Conservation (phyloP, 2,113 vertebrate species). For the pig (Sus scrofa) region DNA sequence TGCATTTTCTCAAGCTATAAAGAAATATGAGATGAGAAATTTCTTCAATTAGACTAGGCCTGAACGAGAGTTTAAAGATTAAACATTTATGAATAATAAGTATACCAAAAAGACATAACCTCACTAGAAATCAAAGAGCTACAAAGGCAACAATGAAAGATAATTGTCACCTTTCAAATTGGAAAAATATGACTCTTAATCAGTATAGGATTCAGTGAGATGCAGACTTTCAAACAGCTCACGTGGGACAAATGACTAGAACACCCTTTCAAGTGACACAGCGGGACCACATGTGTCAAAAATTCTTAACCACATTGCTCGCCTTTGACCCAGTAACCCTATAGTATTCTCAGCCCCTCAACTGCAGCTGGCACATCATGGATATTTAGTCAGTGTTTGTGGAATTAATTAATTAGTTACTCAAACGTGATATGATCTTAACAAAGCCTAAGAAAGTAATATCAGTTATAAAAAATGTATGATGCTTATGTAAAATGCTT, state of each 20-base stretch:
- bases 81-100: slow-evolving; percentile 69
- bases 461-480: not conserved
- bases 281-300: not conserved
- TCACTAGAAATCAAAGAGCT: slow-evolving; percentile 31
- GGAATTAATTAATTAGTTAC: not conserved
- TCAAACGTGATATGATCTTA: slow-evolving; percentile 15
- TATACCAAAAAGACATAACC: slow-evolving; percentile 16
- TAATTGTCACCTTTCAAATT: slow-evolving; percentile 41
- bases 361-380: not conserved
- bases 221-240: not conserved
- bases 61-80: slow-evolving; percentile 70
- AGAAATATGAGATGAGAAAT: slow-evolving; percentile 59
- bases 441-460: slow-evolving; percentile 21
- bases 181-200: slow-evolving; percentile 16
- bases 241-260: not conserved
- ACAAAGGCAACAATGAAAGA: not conserved
- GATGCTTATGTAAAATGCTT: not conserved
- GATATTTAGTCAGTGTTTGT: not conserved
- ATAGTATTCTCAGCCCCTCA: not conserved
- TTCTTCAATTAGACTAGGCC: slow-evolving; percentile 55
- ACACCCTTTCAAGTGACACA: not conserved
- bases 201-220: not conserved
- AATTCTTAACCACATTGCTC: not conserved
- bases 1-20: slow-evolving; percentile 67
- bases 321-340: not conserved